These are phyloP conservation scores for Orientallactaga sibirica DNA, from an alignment of 2,797 vertebrate genomes.

Conservation along the genomic window DNA sequence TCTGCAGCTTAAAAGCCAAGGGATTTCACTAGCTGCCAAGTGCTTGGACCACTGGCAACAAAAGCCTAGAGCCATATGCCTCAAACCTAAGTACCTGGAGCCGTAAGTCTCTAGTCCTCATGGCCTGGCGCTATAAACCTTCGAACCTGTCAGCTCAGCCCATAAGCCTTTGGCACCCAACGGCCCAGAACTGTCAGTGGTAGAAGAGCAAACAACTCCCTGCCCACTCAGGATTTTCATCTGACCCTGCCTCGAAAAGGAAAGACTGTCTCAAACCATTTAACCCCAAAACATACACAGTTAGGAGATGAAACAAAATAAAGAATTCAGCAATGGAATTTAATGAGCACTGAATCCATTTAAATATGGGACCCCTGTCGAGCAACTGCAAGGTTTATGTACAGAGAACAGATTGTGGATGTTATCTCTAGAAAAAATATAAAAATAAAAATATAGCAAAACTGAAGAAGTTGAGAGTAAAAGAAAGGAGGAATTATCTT, in stretches of 20 bases:
- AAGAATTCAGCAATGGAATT: neutral
- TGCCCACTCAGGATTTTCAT: neutral
- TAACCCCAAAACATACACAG: neutral
- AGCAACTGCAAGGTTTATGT: neutral
- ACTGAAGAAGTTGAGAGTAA: neutral
- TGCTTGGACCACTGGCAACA: neutral
- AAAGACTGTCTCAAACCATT: neutral
- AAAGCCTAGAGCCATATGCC: neutral
- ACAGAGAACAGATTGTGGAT: conserved; percentile 25
- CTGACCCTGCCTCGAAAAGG: neutral
- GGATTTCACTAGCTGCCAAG: neutral
- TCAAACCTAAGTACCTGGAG: neutral
- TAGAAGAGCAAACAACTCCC: neutral
- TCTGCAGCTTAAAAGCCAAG: neutral
- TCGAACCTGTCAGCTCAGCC: neutral
- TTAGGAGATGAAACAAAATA: conserved; percentile 7
- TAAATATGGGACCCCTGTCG: neutral
- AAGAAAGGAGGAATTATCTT: neutral
- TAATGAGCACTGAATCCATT: neutral
- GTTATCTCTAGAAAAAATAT: conserved; percentile 27
- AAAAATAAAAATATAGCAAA: conserved; percentile 53
- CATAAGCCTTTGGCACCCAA: neutral
- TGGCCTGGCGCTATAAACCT: neutral
- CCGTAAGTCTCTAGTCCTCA: neutral
- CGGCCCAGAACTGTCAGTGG: neutral